phyloP scores from a whole-genome alignment of 2,113 vertebrate species.

The Cyrtonyx montezumae region DNA sequence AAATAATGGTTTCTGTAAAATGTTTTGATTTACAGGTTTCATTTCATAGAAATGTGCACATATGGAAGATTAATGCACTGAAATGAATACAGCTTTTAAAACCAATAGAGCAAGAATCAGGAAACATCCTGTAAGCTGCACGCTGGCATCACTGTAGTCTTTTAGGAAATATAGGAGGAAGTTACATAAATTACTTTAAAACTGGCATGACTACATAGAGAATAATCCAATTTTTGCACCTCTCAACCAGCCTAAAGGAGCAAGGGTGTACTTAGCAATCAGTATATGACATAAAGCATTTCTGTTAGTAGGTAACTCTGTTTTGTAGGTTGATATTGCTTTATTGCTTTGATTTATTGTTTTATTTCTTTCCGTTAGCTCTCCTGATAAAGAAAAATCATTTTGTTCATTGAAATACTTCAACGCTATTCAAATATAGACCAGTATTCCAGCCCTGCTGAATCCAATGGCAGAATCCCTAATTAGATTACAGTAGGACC shows the following conservation, averaged over 20 bases:
- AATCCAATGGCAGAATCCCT: neutral
- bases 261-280: neutral
- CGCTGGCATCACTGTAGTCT: neutral
- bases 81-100: neutral
- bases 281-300: neutral
- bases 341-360: neutral
- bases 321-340: neutral
- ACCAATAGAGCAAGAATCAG: neutral
- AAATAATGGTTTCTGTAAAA: neutral
- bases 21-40: neutral
- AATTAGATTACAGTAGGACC: neutral
- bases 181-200: neutral
- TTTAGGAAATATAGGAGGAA: neutral
- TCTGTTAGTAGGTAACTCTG: neutral
- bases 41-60: neutral
- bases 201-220: neutral
- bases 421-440: neutral
- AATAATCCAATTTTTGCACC: neutral
- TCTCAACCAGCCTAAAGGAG: neutral
- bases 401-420: neutral
- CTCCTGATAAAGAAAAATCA: neutral
- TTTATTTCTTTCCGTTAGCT: neutral
- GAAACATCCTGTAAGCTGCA: neutral
- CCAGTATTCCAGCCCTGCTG: accelerated
- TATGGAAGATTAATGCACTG: neutral